Conservation (phyloP, 1,140 invertebrate species). For the Aphaenogaster floridana region DNA sequence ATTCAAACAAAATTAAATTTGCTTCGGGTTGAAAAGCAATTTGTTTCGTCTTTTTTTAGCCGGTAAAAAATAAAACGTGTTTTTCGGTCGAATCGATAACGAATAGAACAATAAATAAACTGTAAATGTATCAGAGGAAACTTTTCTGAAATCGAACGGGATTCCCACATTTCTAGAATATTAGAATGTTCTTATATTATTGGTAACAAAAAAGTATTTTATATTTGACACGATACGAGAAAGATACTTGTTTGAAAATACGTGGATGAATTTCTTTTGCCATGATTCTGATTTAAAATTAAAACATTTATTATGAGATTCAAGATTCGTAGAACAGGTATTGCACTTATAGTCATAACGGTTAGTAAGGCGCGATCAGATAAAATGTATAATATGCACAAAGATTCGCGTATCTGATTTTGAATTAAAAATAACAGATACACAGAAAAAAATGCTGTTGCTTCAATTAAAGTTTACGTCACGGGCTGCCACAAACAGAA, state of each 20-base stretch:
- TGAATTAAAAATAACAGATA: neutral
- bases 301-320: neutral
- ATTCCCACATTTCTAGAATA: neutral
- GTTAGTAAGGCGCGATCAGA: neutral
- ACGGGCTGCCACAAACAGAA: no score
- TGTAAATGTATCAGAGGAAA: neutral
- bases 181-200: neutral
- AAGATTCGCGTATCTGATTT: neutral
- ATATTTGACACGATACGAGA: neutral
- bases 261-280: neutral
- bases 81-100: neutral
- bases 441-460: no score
- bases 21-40: neutral
- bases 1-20: neutral
- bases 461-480: no score
- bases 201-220: neutral
- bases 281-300: slow-evolving; percentile 14
- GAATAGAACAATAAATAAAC: neutral
- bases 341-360: neutral
- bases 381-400: slow-evolving; percentile 4
- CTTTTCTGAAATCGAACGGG: neutral
- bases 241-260: slow-evolving; percentile 1
- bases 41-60: neutral
- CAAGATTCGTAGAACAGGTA: neutral
- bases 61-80: neutral